Percentiles rank a stretch among this genome's conserved stretches.
Conservation (phyloP, 1,140 invertebrate species). For the Pseudomyrmex gracilis region DNA sequence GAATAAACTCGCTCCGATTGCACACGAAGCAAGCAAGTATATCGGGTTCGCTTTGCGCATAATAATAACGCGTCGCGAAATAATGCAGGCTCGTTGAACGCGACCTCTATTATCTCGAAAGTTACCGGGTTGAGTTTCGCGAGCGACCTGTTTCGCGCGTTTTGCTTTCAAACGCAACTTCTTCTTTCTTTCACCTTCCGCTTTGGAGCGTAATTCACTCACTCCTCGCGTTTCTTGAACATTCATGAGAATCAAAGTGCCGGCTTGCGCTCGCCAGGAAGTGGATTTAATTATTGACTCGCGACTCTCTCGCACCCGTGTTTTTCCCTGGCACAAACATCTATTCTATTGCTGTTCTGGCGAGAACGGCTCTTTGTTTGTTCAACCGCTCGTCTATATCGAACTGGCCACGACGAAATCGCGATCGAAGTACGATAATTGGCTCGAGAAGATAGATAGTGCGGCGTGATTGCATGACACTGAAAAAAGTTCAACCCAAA, state of each 20-base stretch:
- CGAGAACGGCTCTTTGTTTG: neutral
- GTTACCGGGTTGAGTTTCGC: constrained; percentile 16
- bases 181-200: constrained; percentile 29
- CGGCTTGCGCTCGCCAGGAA: constrained; percentile 1
- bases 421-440: constrained; percentile 51
- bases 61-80: constrained; percentile 42
- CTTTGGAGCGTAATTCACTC: constrained; percentile 36
- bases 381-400: neutral
- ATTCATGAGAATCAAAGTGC: constrained; percentile 68
- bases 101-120: constrained; percentile 33
- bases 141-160: constrained; percentile 37
- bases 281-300: constrained; percentile 70
- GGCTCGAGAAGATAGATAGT: constrained; percentile 1
- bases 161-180: constrained; percentile 1
- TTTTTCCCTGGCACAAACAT: neutral
- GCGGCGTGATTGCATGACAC: constrained; percentile 3
- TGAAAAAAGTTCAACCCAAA: neutral
- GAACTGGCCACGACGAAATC: constrained; percentile 34
- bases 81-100: constrained; percentile 36
- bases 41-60: constrained; percentile 22
- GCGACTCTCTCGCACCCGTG: constrained; percentile 7
- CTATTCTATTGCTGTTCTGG: neutral
- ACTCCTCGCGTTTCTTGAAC: constrained; percentile 44
- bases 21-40: neutral
- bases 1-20: too few species aligned